Conservation (phyloP, 2,113 vertebrate species). For the Hippoglossus stenolepis region DNA sequence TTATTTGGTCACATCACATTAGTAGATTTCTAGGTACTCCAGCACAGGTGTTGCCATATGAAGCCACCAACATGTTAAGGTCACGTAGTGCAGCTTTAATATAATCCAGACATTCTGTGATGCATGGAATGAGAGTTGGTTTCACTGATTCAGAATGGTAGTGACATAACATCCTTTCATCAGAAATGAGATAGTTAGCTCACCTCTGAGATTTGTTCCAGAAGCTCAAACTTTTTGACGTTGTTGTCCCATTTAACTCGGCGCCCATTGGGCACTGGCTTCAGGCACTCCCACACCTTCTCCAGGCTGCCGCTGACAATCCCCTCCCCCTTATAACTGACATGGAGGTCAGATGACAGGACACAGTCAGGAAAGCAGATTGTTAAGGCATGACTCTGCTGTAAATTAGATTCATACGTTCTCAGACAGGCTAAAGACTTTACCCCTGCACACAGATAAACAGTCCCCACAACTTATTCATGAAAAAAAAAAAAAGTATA, state of each 20-base stretch:
- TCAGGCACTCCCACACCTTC: slow-evolving; percentile 90
- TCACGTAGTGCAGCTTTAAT: slow-evolving; percentile 27
- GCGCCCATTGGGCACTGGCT: slow-evolving; percentile 86
- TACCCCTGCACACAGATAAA: not conserved
- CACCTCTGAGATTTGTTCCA: slow-evolving; percentile 88
- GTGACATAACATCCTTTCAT: not conserved
- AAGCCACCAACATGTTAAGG: too few relatives aligned
- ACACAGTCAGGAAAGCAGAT: not conserved
- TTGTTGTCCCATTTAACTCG: slow-evolving; percentile 94
- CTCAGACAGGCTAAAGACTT: not conserved
- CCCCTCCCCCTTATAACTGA: slow-evolving; percentile 91
- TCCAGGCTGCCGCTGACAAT: slow-evolving; percentile 79
- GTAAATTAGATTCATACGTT: not conserved
- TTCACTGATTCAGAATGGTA: not conserved
- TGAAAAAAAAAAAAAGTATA: not conserved
- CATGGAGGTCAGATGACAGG: not conserved
- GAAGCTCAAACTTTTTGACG: slow-evolving; percentile 87
- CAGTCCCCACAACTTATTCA: not conserved
- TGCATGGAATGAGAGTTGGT: not conserved
- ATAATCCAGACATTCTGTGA: not conserved
- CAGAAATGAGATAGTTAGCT: slow-evolving; percentile 55
- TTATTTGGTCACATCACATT: too few relatives aligned
- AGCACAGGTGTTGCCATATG: too few relatives aligned
- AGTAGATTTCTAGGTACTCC: too few relatives aligned
- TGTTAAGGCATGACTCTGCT: not conserved